Base-by-base conservation (phyloP, 2,113 vertebrate species). In the Mugil cephalus region DNA sequence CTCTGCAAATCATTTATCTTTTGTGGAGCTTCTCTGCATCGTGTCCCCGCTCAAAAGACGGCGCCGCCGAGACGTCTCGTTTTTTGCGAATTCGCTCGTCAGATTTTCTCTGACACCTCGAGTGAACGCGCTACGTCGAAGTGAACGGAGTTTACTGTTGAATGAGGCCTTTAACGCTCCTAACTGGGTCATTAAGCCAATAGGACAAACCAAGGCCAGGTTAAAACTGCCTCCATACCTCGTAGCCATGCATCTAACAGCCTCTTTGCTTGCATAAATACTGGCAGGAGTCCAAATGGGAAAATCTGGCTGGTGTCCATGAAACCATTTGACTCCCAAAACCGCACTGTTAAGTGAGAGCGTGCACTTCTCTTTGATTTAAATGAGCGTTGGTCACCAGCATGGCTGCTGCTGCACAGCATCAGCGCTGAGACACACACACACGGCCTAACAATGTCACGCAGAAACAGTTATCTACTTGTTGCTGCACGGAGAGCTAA, bases 261-360 rank as follows among this genome's bases (percentile, higher is more conserved):
- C 63, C 75, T 79, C 66, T 89, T 88, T 79, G 59, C 85, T 72
- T 72, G 43, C 82, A 84, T 86, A 87, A 86, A 87, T 80, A 48
- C 59, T 91, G 90, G 91, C 87, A 36, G 34, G 15, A 47, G 63
- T 59, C 85, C 90, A 90, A 77, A 69, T n/a, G 47, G 69, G 53
- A 71, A 74, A 77, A 83, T 42, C 85, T 92, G 91, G 90, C 88
- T 67, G 79, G 69, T 58, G 34, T 85, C 91, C 88, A 91, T 52
- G 59, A 79, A 85, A 72, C 69, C 74, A 81, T 87, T 88, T 88
- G 90, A 90, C 89, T 89, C 63, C 63, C 83, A 60, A n/a, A 88
- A 89, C 81, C 82, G 52, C 82, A 39, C 83, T 76, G 87, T 87
- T 88, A 88, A 83, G 78, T 72, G 85, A 87, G 80, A 71, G 79